phyloP scores from a whole-genome alignment of 2,888 invertebrate species.

The Lutraria lutraria region DNA sequence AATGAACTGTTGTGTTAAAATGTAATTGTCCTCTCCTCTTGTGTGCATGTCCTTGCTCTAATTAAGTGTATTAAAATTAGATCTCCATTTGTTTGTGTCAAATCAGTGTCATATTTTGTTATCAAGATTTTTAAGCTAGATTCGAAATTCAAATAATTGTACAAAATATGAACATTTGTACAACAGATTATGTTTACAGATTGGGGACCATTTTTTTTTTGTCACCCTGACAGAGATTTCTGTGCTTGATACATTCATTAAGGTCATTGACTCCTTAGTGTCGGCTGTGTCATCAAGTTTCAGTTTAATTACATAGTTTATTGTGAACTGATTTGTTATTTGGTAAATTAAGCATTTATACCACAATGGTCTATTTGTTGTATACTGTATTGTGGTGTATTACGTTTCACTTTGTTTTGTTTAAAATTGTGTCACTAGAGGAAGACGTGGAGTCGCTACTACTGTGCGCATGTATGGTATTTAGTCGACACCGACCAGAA shows the following conservation, averaged over 20 bases:
- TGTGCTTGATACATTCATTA: neutral
- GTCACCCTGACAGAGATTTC: slow-evolving; percentile 1
- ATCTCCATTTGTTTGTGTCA: neutral
- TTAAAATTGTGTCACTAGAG: neutral
- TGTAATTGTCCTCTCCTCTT: neutral
- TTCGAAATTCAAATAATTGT: neutral
- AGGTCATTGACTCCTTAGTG: neutral
- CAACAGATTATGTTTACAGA: neutral
- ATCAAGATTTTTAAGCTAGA: neutral
- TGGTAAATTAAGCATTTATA: slow-evolving; percentile 21
- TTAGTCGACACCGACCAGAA: neutral
- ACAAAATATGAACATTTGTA: neutral
- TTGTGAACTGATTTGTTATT: neutral
- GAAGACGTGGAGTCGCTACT: neutral
- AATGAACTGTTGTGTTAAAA: neutral
- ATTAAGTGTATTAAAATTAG: no score
- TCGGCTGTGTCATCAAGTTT: neutral
- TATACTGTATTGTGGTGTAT: neutral
- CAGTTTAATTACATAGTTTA: slow-evolving; percentile 5
- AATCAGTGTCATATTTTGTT: slow-evolving; percentile 2
- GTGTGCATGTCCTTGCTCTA: neutral
- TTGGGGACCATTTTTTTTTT: neutral
- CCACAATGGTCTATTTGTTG: slow-evolving; percentile 7
- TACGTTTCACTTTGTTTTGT: neutral
- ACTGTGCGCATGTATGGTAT: neutral